Conservation (phyloP, 2,888 invertebrate genomes). For the Rhingia campestris region DNA sequence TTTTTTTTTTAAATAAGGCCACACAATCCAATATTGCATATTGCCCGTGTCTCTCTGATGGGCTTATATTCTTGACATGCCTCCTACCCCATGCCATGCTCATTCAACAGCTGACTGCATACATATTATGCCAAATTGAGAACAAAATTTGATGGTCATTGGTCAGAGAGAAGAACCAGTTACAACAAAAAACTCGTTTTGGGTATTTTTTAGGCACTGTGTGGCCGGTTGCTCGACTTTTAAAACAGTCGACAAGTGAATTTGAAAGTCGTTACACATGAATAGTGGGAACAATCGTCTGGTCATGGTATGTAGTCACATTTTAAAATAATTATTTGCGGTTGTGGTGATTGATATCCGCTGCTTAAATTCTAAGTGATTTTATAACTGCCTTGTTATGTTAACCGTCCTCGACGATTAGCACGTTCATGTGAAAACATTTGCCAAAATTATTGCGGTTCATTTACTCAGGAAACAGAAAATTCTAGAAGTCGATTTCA, state of each 20-base stretch:
- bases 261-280: slow-evolving; percentile 29
- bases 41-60: no score
- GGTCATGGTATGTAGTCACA: slow-evolving; percentile 18
- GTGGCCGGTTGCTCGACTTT: not conserved
- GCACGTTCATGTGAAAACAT: no score
- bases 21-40: no score
- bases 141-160: no score
- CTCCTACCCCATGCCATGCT: not conserved
- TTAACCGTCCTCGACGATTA: not conserved
- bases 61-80: not conserved
- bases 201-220: not conserved
- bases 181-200: slow-evolving; percentile 23
- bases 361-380: no score
- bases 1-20: no score
- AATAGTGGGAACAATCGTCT: slow-evolving; percentile 5
- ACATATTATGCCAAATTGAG: not conserved
- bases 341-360: not conserved
- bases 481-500: no score
- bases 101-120: not conserved
- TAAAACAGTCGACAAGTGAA: slow-evolving; percentile 36
- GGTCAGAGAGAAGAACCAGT: slow-evolving; percentile 29
- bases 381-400: no score
- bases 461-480: no score
- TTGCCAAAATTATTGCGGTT: no score
- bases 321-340: not conserved